Conservation (phyloP, 2,113 vertebrate species). For the Gavia stellata region DNA sequence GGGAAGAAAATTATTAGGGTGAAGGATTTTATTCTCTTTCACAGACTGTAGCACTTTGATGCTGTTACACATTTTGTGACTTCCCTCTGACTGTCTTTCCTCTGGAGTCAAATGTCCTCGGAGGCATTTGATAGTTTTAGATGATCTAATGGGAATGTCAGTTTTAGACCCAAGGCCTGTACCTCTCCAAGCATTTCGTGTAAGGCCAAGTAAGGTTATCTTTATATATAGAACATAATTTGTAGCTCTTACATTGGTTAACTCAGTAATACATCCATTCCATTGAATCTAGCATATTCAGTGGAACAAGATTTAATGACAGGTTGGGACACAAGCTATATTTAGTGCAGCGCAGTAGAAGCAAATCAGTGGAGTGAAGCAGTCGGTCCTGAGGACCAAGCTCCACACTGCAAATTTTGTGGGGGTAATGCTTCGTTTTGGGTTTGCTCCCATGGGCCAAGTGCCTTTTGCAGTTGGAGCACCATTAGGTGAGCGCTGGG, state of each 20-base stretch:
- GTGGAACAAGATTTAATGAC: not conserved
- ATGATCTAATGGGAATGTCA: not conserved
- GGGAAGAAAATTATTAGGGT: not conserved
- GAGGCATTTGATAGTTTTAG: constrained; percentile 36
- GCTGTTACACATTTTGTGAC: not conserved
- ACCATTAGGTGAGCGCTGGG: not conserved
- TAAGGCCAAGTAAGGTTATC: not conserved
- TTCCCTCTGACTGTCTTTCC: not conserved
- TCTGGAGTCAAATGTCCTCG: not conserved
- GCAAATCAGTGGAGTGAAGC: not conserved
- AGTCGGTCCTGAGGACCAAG: not conserved
- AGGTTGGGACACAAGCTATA: not conserved
- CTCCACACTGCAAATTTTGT: not conserved
- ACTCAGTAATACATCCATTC: not conserved
- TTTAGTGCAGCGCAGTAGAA: not conserved
- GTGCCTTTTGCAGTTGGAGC: not conserved
- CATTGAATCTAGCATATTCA: not conserved
- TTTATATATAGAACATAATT: not conserved
- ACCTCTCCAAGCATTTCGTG: not conserved
- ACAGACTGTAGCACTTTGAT: not conserved
- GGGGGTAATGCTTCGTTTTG: not conserved
- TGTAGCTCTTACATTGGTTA: not conserved
- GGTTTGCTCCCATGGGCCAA: not conserved
- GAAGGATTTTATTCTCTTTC: not conserved
- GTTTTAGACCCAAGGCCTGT: not conserved